phyloP scores from a whole-genome alignment of 2,888 invertebrate species.

The Arge pagana region DNA sequence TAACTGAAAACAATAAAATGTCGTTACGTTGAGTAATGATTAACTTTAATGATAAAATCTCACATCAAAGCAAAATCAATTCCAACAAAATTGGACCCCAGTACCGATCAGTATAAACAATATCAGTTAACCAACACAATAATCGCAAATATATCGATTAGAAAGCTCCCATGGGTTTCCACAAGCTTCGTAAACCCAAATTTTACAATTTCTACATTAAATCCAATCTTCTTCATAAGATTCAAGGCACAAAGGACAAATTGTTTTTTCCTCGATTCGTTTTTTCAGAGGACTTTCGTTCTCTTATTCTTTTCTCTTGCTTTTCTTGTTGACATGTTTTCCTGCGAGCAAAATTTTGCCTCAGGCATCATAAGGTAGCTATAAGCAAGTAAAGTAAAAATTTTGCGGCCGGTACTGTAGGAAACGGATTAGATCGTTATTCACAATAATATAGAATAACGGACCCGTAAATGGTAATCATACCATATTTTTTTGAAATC shows the following conservation, averaged over 20 bases:
- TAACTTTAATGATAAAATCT: too few species aligned
- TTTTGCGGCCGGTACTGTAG: too few species aligned
- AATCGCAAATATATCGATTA: slow-evolving; percentile 17
- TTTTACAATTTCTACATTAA: neutral
- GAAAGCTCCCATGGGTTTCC: slow-evolving; percentile 3
- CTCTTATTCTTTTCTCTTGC: too few species aligned
- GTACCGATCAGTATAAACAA: slow-evolving; percentile 15
- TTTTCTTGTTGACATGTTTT: slow-evolving; percentile 1
- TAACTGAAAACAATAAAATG: too few species aligned
- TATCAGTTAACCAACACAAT: slow-evolving; percentile 11
- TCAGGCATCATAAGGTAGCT: too few species aligned
- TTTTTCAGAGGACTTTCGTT: neutral
- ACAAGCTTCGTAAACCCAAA: slow-evolving; percentile 12
- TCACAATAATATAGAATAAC: too few species aligned
- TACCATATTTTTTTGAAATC: too few species aligned
- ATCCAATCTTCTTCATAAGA: slow-evolving; percentile 3
- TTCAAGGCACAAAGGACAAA: slow-evolving; percentile 6
- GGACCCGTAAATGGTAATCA: too few species aligned
- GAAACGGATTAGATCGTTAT: too few species aligned
- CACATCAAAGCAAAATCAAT: slow-evolving; percentile 4
- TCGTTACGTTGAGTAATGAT: too few species aligned
- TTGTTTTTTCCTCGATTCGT: neutral
- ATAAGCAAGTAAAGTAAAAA: too few species aligned
- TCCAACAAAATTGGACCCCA: slow-evolving; percentile 6
- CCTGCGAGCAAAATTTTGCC: neutral